Evolutionary conservation across 2,888 invertebrate species (phyloP), one percentile per base, ranked within the genome.

Genomic region (Ischnus inquisitorius): DNA sequence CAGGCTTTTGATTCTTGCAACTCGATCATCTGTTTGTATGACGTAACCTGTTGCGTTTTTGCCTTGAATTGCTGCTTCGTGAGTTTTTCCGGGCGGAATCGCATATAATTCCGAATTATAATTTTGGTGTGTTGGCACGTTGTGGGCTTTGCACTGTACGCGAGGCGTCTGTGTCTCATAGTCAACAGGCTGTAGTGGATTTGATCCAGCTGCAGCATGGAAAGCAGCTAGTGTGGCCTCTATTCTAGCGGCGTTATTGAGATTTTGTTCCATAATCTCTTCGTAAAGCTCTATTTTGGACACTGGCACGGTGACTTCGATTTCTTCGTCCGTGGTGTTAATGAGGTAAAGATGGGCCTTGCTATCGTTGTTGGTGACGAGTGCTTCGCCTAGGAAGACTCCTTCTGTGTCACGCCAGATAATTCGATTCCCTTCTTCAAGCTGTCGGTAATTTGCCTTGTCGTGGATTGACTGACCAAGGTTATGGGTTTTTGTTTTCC

Each of bases 291-390:
- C 41, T 1, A 41, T 64, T n/a, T n/a, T 64, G n/a, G 39, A 4
- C 16, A 57, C 72, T 1, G 75, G 84, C 19, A 84, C 46, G 8
- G 68, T 69, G 34, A 84, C 28, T n/a, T 79, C 76, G 6, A 80
- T 46, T 28, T 82, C 67, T 41, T 77, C 51, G 1, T 77, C 82
- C 3, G 60, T 67, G 1, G 80, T 79, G 41, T 87, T 84, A 14
- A 79, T 67, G n/a, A n/a, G n/a, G n/a, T n/a, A n/a, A n/a, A n/a
- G n/a, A n/a, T n/a, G n/a, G n/a, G n/a, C 68, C n/a, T 78, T 78
- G 0, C 82, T 75, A 3, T 83, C 22, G 3, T 43, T 2, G n/a
- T 85, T 83, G 3, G 72, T 72, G 2, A 87, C 79, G 1, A 85
- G n/a, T 0, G 84, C 80, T n/a, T 84, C 57, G 1, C 80, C 77